Evolutionary conservation across 2,888 invertebrate genomes (phyloP).

Genomic region (Pasiphila rectangulata): DNA sequence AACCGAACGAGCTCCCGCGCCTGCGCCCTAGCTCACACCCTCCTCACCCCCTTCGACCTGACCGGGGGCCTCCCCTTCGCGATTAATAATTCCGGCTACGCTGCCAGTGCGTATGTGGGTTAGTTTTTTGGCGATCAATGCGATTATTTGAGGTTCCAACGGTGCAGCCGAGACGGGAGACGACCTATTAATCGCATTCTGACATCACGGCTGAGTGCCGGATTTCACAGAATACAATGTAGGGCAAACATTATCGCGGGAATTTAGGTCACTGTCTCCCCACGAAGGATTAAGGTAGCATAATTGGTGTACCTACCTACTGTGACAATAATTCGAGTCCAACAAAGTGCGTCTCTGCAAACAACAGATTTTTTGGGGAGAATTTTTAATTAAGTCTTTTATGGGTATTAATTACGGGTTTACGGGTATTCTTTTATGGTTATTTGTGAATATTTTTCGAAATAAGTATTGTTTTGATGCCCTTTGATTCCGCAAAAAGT

Average conservation of each 20-base stretch:
- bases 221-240: constrained; percentile 33
- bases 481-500: too few species aligned
- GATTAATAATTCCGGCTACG: constrained; percentile 81
- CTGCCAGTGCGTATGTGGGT: constrained; percentile 81
- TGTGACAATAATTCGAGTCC: constrained; percentile 7
- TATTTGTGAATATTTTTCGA: too few species aligned
- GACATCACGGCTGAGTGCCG: constrained; percentile 51
- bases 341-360: constrained; percentile 1
- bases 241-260: constrained; percentile 32
- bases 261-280: constrained; percentile 36
- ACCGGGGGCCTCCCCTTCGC: constrained; percentile 41
- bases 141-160: constrained; percentile 74
- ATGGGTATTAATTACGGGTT: too few species aligned
- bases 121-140: constrained; percentile 81
- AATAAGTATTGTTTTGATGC: too few species aligned
- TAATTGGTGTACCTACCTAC: constrained; percentile 18
- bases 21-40: constrained; percentile 47
- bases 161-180: constrained; percentile 65
- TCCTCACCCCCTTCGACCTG: neutral
- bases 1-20: constrained; percentile 66
- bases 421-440: too few species aligned
- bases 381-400: neutral
- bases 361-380: constrained; percentile 4
- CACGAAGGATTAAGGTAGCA: constrained; percentile 28
- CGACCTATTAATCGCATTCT: constrained; percentile 68